These are phyloP conservation scores for Acipenser transmontanus DNA, from an alignment of 2,797 vertebrate genomes.

Conservation along the genomic window DNA sequence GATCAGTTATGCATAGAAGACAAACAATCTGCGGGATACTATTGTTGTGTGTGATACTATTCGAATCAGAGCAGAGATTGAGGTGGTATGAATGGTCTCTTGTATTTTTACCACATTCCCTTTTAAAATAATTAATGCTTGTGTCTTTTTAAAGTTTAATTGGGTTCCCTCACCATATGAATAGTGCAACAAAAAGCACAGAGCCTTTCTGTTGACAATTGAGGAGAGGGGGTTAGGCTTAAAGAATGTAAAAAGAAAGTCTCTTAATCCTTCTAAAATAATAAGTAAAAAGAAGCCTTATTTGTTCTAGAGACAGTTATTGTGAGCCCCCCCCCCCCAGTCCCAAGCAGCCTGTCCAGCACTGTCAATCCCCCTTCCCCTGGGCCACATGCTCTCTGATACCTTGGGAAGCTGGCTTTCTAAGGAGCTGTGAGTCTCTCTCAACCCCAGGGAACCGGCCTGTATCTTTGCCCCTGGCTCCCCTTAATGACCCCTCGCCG, in stretches of 20 bases:
- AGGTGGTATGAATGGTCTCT: neutral
- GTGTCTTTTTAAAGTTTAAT: conserved; percentile 1
- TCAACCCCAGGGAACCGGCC: conserved; percentile 19
- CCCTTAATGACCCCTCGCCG: conserved; percentile 49
- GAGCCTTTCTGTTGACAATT: conserved; percentile 34
- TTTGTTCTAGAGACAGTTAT: neutral
- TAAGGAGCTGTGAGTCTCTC: conserved; percentile 43
- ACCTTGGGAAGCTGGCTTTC: conserved; percentile 43
- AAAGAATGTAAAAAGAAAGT: neutral
- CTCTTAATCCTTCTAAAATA: neutral
- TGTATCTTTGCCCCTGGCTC: conserved; percentile 48
- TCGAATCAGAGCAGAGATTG: too few species aligned
- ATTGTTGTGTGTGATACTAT: too few species aligned
- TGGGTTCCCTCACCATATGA: conserved; percentile 2
- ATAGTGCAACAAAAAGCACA: neutral
- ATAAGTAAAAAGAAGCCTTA: conserved; percentile 7
- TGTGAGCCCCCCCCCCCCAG: neutral
- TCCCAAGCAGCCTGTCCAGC: conserved; percentile 59
- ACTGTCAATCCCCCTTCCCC: conserved; percentile 47
- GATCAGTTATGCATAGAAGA: too few species aligned
- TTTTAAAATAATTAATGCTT: conserved; percentile 2
- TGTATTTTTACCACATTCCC: conserved; percentile 6
- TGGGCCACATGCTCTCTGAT: conserved; percentile 47
- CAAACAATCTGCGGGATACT: too few species aligned
- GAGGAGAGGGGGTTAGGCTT: conserved; percentile 11